Conservation (phyloP, 2,797 vertebrate genomes). For the Sus cebifrons region DNA sequence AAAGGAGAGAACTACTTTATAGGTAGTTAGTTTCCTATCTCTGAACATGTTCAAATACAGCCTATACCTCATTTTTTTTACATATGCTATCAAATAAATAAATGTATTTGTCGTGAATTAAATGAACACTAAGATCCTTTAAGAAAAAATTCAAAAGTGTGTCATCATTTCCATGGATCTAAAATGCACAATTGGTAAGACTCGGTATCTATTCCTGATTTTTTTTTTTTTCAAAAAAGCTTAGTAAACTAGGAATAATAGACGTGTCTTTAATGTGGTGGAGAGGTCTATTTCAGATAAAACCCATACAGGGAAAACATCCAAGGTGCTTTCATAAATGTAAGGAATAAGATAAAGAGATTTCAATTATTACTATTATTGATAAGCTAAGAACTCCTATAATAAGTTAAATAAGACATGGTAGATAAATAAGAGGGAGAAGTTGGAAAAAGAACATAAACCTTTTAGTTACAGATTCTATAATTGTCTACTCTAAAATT, state of each 20-base stretch:
- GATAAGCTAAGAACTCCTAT: constrained; percentile 27
- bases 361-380: not conserved
- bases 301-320: not conserved
- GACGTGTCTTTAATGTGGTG: not conserved
- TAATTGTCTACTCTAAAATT: not conserved
- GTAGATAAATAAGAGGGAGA: not conserved
- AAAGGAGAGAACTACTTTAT: not conserved
- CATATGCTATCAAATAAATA: not conserved
- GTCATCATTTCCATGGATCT: not conserved
- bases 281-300: not conserved
- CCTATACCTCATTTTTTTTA: not conserved
- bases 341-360: not conserved
- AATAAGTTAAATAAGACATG: not conserved
- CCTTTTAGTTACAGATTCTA: not conserved
- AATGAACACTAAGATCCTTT: not conserved
- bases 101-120: not conserved
- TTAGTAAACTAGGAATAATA: not conserved
- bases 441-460: not conserved
- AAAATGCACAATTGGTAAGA: not conserved
- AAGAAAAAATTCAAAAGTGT: constrained; percentile 27
- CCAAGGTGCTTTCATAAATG: not conserved
- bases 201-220: not conserved
- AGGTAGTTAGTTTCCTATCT: not conserved
- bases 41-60: not conserved
- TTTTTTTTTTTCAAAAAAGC: not conserved